Evolutionary conservation across 1,140 invertebrate genomes (phyloP), one percentile per base, ranked within the genome.

Genomic region (Schlechtendalia chinensis): DNA sequence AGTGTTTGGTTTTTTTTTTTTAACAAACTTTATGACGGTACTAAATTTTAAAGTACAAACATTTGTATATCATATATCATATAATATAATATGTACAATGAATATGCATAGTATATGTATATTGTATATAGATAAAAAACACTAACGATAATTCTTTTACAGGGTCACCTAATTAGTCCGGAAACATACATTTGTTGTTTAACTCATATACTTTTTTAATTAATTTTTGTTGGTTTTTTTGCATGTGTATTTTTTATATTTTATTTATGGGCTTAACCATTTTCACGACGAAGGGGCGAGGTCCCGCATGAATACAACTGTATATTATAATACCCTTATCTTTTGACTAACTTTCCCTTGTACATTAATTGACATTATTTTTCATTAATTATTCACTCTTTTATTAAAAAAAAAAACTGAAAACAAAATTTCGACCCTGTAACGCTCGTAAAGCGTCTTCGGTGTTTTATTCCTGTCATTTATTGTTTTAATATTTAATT

Each of bases 301-400:
- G 67, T 71, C 22, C 67, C 67, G 10, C 47, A 53, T 53, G 45
- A 69, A 69, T 69, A 27, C 47, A 53, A 29, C 47, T 45, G 16
- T 71, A 71, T 71, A 53, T 53, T 71, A 71, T 71, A 53, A 53
- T 71, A 71, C 47, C 67, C 67, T 71, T 71, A 71, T 71, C 67
- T 71, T 71, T 71, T 71, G 67, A 71, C 67, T 12, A 53, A 71
- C 47, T 53, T 27, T 71, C 47, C 67, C 45, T 71, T 71, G 67
- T 53, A 71, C 47, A 53, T 50, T 53, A 71, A 71, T 71, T 71
- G 67, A 71, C 47, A 71, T 71, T 71, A 53, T 53, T 71, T 47
- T 71, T 71, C 47, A 71, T 53, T 71, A 53, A 71, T 53, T 71
- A 53, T 71, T 53, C 24, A 53, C 45, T 71, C 22, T 71, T 53